Evolutionary conservation across 1,140 invertebrate species (phyloP).

Genomic region (Caerostris darwini): DNA sequence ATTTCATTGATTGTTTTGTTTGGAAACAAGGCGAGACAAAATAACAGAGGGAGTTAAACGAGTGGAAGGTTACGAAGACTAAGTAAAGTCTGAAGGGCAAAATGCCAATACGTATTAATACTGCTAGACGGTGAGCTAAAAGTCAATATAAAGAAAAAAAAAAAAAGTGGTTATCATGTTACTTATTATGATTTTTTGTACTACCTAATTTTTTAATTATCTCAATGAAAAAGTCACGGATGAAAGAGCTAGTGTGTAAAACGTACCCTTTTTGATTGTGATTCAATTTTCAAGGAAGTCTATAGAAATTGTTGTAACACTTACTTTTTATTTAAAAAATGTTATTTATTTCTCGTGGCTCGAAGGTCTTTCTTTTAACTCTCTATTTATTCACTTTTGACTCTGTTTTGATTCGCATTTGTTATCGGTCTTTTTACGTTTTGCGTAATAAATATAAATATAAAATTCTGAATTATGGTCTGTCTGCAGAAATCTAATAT

Average conservation of each 20-base stretch:
- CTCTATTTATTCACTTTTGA: too few species aligned
- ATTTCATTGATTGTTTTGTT: not conserved
- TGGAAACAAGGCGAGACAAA: not conserved
- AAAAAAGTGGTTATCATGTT: not conserved
- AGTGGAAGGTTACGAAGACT: not conserved
- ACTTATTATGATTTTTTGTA: conserved; percentile 24
- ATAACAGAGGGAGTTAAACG: not conserved
- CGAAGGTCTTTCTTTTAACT: not conserved
- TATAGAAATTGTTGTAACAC: not conserved
- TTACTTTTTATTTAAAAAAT: not conserved
- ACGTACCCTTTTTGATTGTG: not conserved
- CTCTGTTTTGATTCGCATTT: not conserved
- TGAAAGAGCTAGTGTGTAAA: not conserved
- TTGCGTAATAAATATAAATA: too few species aligned
- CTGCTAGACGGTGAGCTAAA: conserved; percentile 21
- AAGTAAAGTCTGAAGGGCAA: not conserved
- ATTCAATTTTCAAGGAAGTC: not conserved
- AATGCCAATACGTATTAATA: conserved; percentile 48
- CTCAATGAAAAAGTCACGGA: conserved; percentile 10
- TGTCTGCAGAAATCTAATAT: too few species aligned
- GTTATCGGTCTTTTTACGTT: too few species aligned
- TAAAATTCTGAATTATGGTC: too few species aligned
- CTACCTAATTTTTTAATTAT: not conserved
- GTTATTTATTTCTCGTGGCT: not conserved
- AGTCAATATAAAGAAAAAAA: not conserved